Evolutionary conservation across 2,888 invertebrate genomes (phyloP).

Genomic region (Sceliomorpha sp.): DNA sequence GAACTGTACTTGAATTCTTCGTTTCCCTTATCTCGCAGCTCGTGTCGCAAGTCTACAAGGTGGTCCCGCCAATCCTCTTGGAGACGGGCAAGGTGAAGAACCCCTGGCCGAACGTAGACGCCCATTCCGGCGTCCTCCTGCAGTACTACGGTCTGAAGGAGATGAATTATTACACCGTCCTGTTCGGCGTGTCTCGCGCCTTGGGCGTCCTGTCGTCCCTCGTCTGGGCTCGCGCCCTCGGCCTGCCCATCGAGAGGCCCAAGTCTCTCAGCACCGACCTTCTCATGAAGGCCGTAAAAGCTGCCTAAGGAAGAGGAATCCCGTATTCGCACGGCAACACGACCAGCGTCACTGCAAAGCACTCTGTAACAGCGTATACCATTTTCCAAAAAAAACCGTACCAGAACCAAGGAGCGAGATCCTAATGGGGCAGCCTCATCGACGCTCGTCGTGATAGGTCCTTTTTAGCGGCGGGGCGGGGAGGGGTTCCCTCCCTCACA

Average conservation of each 20-base stretch:
- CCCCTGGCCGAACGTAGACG: conserved; percentile 99
- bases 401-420: no score
- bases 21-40: no score
- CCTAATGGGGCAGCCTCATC: no score
- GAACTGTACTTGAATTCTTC: no score
- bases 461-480: no score
- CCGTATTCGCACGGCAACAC: no score
- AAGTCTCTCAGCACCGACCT: conserved; percentile 85
- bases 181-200: conserved; percentile 94
- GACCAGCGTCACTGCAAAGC: no score
- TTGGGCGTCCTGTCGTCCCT: conserved; percentile 90
- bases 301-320: conserved; percentile 69
- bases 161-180: conserved; percentile 94
- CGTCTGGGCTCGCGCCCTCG: conserved; percentile 91
- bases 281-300: conserved; percentile 76
- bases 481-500: no score
- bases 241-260: conserved; percentile 90
- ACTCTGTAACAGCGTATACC: no score
- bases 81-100: conserved; percentile 98
- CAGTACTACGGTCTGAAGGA: conserved; percentile 92
- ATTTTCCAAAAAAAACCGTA: no score
- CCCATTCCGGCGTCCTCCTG: conserved; percentile 91
- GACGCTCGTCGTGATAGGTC: no score
- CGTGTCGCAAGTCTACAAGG: conserved; percentile 94
- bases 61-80: conserved; percentile 94